Percentiles rank a stretch among this genome's conserved stretches.
Evolutionary conservation across 2,888 invertebrate genomes (phyloP).

Genomic region (Trachelus stipa): DNA sequence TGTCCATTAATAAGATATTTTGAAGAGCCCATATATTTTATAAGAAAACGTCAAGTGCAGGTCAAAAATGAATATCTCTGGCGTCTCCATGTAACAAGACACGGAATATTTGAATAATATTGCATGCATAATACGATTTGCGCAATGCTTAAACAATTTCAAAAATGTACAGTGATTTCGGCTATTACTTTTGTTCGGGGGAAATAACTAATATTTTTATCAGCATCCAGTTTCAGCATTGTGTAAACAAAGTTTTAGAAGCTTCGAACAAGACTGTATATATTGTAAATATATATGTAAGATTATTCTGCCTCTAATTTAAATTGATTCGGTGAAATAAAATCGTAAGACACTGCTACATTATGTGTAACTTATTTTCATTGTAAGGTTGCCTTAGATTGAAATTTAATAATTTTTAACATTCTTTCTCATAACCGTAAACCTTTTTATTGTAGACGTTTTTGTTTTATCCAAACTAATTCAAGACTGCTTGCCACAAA

Average conservation of each 20-base stretch:
- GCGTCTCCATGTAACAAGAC: background rate
- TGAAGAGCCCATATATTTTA: slow-evolving; percentile 48
- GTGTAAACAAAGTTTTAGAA: slow-evolving; percentile 42
- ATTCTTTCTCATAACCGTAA: no score
- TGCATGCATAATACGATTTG: slow-evolving; percentile 30
- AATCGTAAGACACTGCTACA: slow-evolving; percentile 20
- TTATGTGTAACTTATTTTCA: background rate
- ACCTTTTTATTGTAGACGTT: no score
- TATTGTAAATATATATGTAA: slow-evolving; percentile 63
- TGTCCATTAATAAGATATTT: slow-evolving; percentile 45
- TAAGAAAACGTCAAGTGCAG: slow-evolving; percentile 35
- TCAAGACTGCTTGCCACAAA: background rate
- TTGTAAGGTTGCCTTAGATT: no score
- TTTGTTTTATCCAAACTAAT: background rate
- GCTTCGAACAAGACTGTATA: slow-evolving; percentile 56
- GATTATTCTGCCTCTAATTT: slow-evolving; percentile 44
- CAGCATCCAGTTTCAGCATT: slow-evolving; percentile 41
- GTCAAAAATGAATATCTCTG: slow-evolving; percentile 23
- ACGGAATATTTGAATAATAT: slow-evolving; percentile 22
- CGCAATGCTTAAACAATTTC: slow-evolving; percentile 32
- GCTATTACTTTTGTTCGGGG: slow-evolving; percentile 10
- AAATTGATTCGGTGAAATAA: slow-evolving; percentile 57
- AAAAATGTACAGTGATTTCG: background rate
- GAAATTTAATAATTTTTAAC: no score
- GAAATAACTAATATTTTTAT: slow-evolving; percentile 29